Percentiles rank a stretch among this genome's conserved stretches.
Evolutionary conservation across 2,113 vertebrate species (phyloP).

Genomic region (Gymnocephalus cernua): DNA sequence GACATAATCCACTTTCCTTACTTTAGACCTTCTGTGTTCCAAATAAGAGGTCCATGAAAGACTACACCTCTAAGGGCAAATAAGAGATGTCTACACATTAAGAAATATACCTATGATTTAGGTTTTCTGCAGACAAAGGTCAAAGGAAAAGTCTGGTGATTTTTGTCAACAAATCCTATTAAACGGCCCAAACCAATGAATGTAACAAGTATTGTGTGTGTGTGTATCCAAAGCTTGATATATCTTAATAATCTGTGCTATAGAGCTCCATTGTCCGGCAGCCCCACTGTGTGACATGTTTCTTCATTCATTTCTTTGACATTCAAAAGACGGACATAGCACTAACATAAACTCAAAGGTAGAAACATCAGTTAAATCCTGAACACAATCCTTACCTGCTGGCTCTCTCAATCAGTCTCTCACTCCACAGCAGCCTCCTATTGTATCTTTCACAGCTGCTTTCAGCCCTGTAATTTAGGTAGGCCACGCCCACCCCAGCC

Average conservation of each 20-base stretch:
- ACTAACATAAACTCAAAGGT: too few relatives aligned
- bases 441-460: too few relatives aligned
- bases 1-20: background rate
- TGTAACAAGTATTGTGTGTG: background rate
- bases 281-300: background rate
- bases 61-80: background rate
- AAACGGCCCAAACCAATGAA: background rate
- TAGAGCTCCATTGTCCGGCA: background rate
- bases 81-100: background rate
- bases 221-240: background rate
- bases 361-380: too few relatives aligned
- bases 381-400: too few relatives aligned
- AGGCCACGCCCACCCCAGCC: too few relatives aligned
- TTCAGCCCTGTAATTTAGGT: too few relatives aligned
- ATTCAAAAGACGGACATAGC: too few relatives aligned
- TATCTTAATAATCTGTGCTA: background rate
- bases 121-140: background rate
- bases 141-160: background rate
- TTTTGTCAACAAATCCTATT: background rate
- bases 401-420: too few relatives aligned
- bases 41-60: background rate
- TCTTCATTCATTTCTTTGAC: background rate
- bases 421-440: too few relatives aligned
- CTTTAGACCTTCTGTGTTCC: background rate
- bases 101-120: background rate